Evolutionary conservation across 2,113 vertebrate species (phyloP).

Genomic region (Phainopepla nitens): DNA sequence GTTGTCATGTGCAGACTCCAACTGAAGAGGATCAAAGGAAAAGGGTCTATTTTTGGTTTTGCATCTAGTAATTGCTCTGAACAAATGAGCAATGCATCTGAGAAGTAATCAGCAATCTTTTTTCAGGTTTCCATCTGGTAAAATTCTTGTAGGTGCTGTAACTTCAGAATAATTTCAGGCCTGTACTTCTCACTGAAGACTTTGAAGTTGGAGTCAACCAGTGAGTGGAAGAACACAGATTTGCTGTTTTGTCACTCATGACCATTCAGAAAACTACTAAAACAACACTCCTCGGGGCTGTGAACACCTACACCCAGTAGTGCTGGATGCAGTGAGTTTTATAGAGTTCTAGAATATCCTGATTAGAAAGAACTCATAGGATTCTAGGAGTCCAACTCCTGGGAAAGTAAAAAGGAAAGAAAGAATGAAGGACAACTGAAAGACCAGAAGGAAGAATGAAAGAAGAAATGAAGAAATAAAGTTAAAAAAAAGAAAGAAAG

Average conservation of each 20-base stretch:
- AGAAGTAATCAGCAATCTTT: slow-evolving; percentile 36
- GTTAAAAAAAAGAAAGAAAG: background rate
- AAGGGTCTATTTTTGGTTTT: slow-evolving; percentile 33
- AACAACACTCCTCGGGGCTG: background rate
- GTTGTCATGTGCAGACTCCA: background rate
- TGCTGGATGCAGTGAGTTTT: background rate
- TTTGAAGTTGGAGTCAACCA: slow-evolving; percentile 33
- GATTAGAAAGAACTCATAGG: background rate
- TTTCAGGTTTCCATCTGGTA: slow-evolving; percentile 56
- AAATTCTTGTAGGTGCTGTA: slow-evolving; percentile 36
- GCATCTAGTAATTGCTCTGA: slow-evolving; percentile 36
- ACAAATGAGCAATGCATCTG: slow-evolving; percentile 60
- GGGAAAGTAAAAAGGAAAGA: background rate
- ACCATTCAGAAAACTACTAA: slow-evolving; percentile 38
- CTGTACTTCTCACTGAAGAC: background rate
- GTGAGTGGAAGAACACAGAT: slow-evolving; percentile 4
- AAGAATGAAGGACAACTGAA: background rate
- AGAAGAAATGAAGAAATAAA: background rate
- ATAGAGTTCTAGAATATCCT: background rate
- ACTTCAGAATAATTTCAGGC: slow-evolving; percentile 43
- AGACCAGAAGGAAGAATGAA: background rate
- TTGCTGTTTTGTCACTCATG: background rate
- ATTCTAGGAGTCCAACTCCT: background rate
- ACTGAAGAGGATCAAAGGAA: background rate
- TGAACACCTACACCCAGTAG: slow-evolving; percentile 2